Percentiles rank a stretch among this genome's conserved stretches.
phyloP scores from a whole-genome alignment of 2,888 invertebrate species.

The Falcaria lacertinaria region DNA sequence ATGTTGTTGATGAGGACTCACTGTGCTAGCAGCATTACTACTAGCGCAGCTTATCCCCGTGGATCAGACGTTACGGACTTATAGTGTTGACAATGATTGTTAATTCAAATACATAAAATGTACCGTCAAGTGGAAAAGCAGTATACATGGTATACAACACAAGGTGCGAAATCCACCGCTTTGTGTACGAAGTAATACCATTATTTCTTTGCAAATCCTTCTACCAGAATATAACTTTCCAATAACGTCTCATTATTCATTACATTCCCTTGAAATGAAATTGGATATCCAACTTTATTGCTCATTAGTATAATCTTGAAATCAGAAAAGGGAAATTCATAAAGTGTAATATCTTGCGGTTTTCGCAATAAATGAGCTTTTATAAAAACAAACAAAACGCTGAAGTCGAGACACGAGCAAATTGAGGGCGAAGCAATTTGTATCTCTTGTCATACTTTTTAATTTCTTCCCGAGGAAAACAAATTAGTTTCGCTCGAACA shows the following conservation, averaged over 20 bases:
- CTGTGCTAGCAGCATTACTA: too few species aligned
- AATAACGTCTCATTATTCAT: slow-evolving; percentile 2
- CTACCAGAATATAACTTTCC: background rate
- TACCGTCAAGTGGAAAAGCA: too few species aligned
- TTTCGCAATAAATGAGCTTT: slow-evolving; percentile 61
- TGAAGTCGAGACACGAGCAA: slow-evolving; percentile 53
- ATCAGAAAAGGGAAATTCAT: slow-evolving; percentile 32
- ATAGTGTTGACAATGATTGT: too few species aligned
- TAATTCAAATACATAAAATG: too few species aligned
- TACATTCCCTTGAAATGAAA: slow-evolving; percentile 1
- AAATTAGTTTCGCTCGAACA: slow-evolving; percentile 61
- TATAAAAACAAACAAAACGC: slow-evolving; percentile 64
- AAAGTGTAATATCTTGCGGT: slow-evolving; percentile 48
- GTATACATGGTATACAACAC: too few species aligned
- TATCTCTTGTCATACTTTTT: slow-evolving; percentile 72
- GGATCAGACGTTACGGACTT: too few species aligned
- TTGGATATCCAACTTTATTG: slow-evolving; percentile 8
- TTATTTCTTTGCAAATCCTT: background rate
- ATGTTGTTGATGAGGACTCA: too few species aligned
- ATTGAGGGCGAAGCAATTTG: slow-evolving; percentile 68
- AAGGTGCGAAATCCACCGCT: too few species aligned
- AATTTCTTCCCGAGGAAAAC: slow-evolving; percentile 63
- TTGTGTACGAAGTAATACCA: too few species aligned
- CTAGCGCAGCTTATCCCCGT: too few species aligned
- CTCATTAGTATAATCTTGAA: slow-evolving; percentile 17